phyloP scores from a whole-genome alignment of 1,140 invertebrate species.

The Daktulosphaira vitifoliae region DNA sequence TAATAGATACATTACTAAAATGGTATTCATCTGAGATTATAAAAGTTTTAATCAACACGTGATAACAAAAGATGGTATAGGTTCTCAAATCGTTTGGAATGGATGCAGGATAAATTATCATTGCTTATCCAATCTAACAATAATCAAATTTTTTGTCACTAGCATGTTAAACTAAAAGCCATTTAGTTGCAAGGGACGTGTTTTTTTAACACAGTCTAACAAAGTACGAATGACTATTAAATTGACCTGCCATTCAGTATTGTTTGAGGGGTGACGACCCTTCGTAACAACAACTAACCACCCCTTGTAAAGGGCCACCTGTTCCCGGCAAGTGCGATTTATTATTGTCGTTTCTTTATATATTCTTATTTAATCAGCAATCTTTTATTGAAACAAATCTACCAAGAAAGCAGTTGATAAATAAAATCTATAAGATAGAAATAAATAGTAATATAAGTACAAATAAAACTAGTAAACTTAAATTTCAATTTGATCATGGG shows the following conservation, averaged over 20 bases:
- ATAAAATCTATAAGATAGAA: conserved; percentile 10
- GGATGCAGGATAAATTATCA: too few relatives aligned
- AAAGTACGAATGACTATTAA: conserved; percentile 34
- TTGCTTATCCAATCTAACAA: not conserved
- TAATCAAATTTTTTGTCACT: conserved; percentile 15
- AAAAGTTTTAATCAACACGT: too few relatives aligned
- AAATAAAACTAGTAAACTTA: too few relatives aligned
- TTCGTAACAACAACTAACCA: conserved; percentile 26
- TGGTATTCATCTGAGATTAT: too few relatives aligned
- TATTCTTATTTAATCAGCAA: conserved; percentile 1
- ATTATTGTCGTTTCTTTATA: conserved; percentile 13
- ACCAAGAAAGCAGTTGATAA: conserved; percentile 3
- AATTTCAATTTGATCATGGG: too few relatives aligned
- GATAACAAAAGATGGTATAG: too few relatives aligned
- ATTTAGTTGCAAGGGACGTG: conserved; percentile 7
- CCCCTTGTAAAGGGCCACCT: conserved; percentile 26
- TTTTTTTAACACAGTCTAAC: conserved; percentile 28
- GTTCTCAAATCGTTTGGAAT: too few relatives aligned
- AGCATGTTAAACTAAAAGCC: conserved; percentile 10
- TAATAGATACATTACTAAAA: too few relatives aligned
- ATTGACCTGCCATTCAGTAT: conserved; percentile 28
- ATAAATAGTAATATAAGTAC: too few relatives aligned
- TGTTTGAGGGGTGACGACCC: conserved; percentile 12
- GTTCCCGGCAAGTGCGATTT: conserved; percentile 32
- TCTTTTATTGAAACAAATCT: conserved; percentile 25